Conservation (phyloP, 2,888 invertebrate genomes). For the Rhingia rostrata region DNA sequence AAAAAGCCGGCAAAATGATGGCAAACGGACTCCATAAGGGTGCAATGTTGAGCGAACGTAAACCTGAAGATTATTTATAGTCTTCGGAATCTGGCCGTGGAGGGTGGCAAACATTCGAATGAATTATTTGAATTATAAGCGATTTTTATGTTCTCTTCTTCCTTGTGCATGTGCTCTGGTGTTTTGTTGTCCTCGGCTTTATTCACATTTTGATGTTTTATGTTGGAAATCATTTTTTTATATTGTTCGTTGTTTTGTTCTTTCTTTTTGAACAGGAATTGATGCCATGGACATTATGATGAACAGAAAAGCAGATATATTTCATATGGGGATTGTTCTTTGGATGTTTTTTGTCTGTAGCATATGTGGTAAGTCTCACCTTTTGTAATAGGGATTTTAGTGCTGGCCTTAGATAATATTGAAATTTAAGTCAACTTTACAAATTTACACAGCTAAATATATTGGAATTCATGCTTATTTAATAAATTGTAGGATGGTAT, state of each 20-base stretch:
- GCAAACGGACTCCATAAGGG: slow-evolving; percentile 46
- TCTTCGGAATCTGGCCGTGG: slow-evolving; percentile 65
- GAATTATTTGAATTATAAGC: slow-evolving; percentile 74
- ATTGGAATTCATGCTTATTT: too few species aligned
- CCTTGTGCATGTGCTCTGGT: neutral
- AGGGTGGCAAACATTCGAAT: slow-evolving; percentile 68
- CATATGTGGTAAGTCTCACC: slow-evolving; percentile 69
- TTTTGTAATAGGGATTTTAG: slow-evolving; percentile 40
- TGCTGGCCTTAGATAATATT: too few species aligned
- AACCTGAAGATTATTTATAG: slow-evolving; percentile 74
- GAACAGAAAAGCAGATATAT: slow-evolving; percentile 72
- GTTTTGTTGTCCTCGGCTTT: slow-evolving; percentile 16
- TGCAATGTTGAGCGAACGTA: slow-evolving; percentile 70
- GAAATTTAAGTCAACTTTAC: neutral
- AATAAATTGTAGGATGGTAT: too few species aligned
- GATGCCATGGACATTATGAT: slow-evolving; percentile 74
- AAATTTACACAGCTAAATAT: neutral
- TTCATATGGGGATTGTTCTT: slow-evolving; percentile 70
- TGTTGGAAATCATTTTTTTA: slow-evolving; percentile 31
- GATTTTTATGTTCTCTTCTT: slow-evolving; percentile 71
- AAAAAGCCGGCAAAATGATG: slow-evolving; percentile 6
- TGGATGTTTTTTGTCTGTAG: slow-evolving; percentile 69
- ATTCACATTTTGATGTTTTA: slow-evolving; percentile 5
- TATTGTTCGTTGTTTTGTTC: slow-evolving; percentile 47
- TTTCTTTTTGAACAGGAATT: slow-evolving; percentile 63